Conservation (phyloP, 1,140 invertebrate species). For the Eriocheir sinensis region DNA sequence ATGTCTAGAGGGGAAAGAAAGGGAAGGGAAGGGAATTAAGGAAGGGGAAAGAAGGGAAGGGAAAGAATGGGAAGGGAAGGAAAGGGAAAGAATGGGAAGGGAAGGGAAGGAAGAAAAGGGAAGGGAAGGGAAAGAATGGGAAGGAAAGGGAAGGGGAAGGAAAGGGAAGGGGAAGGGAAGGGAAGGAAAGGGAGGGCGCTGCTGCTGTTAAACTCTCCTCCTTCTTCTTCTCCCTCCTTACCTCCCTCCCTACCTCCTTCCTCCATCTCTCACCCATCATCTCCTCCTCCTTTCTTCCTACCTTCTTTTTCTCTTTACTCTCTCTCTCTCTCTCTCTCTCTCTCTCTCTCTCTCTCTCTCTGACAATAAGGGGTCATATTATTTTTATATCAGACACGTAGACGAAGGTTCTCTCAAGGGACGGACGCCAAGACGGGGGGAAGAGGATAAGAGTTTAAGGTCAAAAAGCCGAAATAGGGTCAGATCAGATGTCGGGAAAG, state of each 20-base stretch:
- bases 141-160: neutral
- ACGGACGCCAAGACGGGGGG: neutral
- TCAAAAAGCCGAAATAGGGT: neutral
- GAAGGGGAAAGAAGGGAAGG: neutral
- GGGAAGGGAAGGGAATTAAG: neutral
- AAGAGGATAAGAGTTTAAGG: neutral
- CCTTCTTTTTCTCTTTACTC: neutral
- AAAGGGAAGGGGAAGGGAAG: neutral
- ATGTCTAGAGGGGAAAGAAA: neutral
- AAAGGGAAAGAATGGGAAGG: neutral
- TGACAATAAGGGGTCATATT: too few species aligned
- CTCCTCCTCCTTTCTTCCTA: neutral
- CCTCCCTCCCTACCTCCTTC: conserved; percentile 29
- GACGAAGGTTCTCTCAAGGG: neutral
- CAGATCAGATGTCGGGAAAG: neutral
- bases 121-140: neutral
- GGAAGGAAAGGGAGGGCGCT: neutral
- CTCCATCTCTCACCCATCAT: neutral
- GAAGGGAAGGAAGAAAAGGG: neutral
- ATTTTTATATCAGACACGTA: neutral
- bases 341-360: conserved; percentile 50
- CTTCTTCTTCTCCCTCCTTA: neutral
- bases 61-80: neutral
- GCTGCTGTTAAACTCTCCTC: neutral
- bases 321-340: conserved; percentile 50